phyloP scores from a whole-genome alignment of 2,797 vertebrate species.

The Perodicticus potto region DNA sequence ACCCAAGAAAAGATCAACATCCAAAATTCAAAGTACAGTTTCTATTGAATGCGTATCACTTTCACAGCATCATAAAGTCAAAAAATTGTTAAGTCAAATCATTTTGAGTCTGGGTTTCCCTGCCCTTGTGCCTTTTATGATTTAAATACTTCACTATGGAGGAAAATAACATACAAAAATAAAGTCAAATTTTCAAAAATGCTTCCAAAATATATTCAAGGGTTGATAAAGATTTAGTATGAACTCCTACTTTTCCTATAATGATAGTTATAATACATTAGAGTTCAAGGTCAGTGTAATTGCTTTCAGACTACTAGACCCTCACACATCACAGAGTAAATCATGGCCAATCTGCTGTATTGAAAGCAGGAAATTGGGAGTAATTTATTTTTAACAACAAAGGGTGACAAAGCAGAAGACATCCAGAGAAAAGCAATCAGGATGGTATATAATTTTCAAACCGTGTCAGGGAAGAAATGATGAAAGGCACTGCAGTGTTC shows the following conservation, averaged over 20 bases:
- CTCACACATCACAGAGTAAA: constrained; percentile 79
- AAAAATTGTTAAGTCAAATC: not conserved
- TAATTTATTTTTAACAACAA: constrained; percentile 84
- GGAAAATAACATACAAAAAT: constrained; percentile 33
- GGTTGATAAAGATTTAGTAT: constrained; percentile 50
- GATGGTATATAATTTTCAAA: constrained; percentile 65
- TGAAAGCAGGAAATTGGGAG: constrained; percentile 79
- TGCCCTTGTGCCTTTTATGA: constrained; percentile 39
- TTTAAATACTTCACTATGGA: constrained; percentile 16
- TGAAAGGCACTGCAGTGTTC: constrained; percentile 46
- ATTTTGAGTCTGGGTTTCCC: not conserved
- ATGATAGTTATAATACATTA: constrained; percentile 69
- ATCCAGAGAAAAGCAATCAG: constrained; percentile 70
- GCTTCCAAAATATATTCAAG: constrained; percentile 32
- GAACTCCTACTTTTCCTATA: constrained; percentile 33
- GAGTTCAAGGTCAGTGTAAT: constrained; percentile 75
- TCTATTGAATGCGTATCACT: not conserved
- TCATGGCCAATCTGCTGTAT: constrained; percentile 74
- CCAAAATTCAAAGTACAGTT: not conserved
- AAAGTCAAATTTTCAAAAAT: constrained; percentile 52
- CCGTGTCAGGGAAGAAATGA: constrained; percentile 69
- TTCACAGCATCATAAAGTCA: not conserved
- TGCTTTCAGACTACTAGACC: constrained; percentile 72
- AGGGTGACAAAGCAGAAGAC: constrained; percentile 76
- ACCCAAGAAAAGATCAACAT: not conserved